Evolutionary conservation across 2,797 vertebrate genomes (phyloP).

Genomic region (Onychomys leucogaster): DNA sequence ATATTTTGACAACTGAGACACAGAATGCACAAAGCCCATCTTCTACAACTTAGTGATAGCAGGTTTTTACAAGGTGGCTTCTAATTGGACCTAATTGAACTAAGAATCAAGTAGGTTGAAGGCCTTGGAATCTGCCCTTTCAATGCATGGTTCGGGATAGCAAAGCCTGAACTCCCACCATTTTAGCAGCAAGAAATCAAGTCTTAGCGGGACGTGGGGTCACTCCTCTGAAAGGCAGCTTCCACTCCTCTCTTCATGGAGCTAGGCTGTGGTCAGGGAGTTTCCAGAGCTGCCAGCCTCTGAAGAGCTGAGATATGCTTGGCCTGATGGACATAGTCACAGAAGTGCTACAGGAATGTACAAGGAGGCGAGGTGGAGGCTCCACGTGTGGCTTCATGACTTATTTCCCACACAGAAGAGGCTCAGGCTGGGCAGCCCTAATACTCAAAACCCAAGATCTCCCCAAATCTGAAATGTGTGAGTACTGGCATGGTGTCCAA

Average conservation of each 20-base stretch:
- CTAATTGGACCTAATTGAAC: neutral
- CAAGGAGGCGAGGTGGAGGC: neutral
- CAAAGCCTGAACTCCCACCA: neutral
- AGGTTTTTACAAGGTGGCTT: neutral
- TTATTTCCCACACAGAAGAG: neutral
- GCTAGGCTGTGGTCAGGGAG: neutral
- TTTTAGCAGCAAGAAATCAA: slow-evolving; percentile 10
- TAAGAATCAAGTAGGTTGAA: slow-evolving; percentile 24
- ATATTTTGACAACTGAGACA: neutral
- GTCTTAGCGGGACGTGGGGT: neutral
- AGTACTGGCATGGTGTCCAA: neutral
- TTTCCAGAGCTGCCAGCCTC: neutral
- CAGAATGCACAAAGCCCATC: neutral
- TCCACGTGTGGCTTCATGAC: neutral
- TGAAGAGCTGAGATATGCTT: neutral
- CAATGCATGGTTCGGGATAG: slow-evolving; percentile 13
- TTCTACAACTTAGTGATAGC: neutral
- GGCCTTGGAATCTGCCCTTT: slow-evolving; percentile 9
- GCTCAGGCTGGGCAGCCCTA: neutral
- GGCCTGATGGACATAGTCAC: neutral
- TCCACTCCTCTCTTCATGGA: neutral
- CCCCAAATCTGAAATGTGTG: neutral
- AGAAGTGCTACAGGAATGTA: neutral
- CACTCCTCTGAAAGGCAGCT: neutral
- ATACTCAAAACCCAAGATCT: neutral